phyloP scores from a whole-genome alignment of 2,113 vertebrate genomes.

The Clarias macrocephalus region DNA sequence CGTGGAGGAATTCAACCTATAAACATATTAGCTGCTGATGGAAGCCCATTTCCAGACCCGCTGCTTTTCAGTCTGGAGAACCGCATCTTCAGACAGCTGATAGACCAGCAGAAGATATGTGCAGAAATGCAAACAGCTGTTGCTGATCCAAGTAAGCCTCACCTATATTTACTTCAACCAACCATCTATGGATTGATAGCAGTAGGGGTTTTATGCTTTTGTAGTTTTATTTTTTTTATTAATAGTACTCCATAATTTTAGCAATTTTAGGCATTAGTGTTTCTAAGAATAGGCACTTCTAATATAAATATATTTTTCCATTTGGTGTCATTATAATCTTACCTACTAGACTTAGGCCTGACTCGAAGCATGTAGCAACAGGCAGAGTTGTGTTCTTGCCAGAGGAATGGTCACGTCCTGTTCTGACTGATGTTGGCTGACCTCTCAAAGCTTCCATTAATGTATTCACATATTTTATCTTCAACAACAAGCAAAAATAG shows the following conservation, averaged over 20 bases:
- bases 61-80: conserved; percentile 61
- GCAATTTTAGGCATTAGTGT: neutral
- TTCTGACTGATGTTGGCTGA: conserved; percentile 57
- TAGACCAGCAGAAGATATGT: conserved; percentile 51
- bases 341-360: conserved; percentile 50
- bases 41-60: conserved; percentile 54
- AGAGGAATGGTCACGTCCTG: conserved; percentile 57
- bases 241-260: neutral
- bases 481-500: conserved; percentile 55
- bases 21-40: conserved; percentile 48
- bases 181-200: neutral
- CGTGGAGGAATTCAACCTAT: conserved; percentile 36
- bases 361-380: conserved; percentile 43
- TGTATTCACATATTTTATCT: conserved; percentile 49
- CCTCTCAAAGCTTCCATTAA: conserved; percentile 45
- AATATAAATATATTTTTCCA: neutral
- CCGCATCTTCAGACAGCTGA: conserved; percentile 56
- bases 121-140: conserved; percentile 60
- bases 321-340: neutral
- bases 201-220: neutral
- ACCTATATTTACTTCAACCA: conserved; percentile 13
- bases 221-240: neutral
- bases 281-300: neutral
- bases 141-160: conserved; percentile 76
- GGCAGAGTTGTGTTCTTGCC: conserved; percentile 27